Conservation (phyloP, 2,888 invertebrate genomes). For the Philhelius pedissequus region DNA sequence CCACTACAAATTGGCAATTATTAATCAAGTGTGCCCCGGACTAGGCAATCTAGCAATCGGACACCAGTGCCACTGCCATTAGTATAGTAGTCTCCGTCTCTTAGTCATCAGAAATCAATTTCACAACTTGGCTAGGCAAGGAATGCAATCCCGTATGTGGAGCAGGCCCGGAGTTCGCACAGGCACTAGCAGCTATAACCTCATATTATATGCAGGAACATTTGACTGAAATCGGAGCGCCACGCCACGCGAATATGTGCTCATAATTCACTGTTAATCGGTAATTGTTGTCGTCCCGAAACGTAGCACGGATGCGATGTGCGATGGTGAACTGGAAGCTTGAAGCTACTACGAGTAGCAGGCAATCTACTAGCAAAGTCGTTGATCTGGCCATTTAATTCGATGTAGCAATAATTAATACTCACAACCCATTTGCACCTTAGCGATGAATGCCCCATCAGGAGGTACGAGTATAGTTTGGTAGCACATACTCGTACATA, state of each 20-base stretch:
- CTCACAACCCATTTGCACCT: conserved; percentile 64
- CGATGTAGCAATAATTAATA: conserved; percentile 68
- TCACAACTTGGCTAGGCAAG: conserved; percentile 38
- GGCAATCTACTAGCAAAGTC: conserved; percentile 35
- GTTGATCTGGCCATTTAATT: conserved; percentile 65
- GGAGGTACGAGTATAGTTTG: conserved; percentile 19
- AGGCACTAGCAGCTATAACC: not conserved
- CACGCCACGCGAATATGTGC: conserved; percentile 61
- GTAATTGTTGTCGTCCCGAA: conserved; percentile 66
- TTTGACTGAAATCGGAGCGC: conserved; percentile 53
- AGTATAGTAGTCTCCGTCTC: conserved; percentile 37
- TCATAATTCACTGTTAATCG: conserved; percentile 67
- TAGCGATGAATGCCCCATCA: conserved; percentile 61
- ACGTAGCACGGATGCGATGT: conserved; percentile 43
- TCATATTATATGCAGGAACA: too few species aligned
- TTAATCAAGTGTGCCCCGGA: conserved; percentile 64
- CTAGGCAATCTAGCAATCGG: conserved; percentile 65
- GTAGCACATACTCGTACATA: not conserved
- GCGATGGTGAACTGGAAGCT: conserved; percentile 49
- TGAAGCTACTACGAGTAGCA: conserved; percentile 30
- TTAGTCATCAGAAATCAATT: conserved; percentile 68
- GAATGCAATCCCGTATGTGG: conserved; percentile 61
- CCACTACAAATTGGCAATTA: conserved; percentile 63
- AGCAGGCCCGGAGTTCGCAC: conserved; percentile 12
- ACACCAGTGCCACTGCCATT: conserved; percentile 60